A percentile compares a stretch with the other conserved stretches of the same genome.
Evolutionary conservation across 1,140 invertebrate species (phyloP).

Genomic region (Eumeta japonica): DNA sequence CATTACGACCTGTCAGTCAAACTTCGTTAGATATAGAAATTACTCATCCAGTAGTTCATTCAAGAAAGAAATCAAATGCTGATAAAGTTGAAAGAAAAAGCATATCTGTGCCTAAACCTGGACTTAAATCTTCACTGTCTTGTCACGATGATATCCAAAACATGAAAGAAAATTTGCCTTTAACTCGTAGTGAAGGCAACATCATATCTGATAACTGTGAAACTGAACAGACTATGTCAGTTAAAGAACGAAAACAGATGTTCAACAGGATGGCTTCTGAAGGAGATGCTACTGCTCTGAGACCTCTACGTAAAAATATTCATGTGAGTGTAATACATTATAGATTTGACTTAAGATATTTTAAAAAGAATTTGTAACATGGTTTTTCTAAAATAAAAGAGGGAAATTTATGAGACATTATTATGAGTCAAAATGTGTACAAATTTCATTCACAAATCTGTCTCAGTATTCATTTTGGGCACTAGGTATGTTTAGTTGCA

Average conservation of each 20-base stretch:
- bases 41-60: constrained; percentile 31
- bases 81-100: constrained; percentile 30
- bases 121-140: constrained; percentile 19
- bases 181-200: constrained; percentile 38
- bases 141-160: constrained; percentile 18
- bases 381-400: too few species aligned
- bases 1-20: not conserved
- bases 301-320: constrained; percentile 22
- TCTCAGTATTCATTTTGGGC: too few species aligned
- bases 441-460: too few species aligned
- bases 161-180: constrained; percentile 11
- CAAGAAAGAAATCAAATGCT: constrained; percentile 32
- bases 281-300: constrained; percentile 61
- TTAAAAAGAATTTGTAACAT: too few species aligned
- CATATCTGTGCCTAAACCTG: constrained; percentile 9
- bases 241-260: constrained; percentile 88
- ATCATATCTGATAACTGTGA: constrained; percentile 10
- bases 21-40: not conserved
- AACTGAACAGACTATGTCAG: constrained; percentile 70
- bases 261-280: constrained; percentile 88
- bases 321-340: constrained; percentile 28
- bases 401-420: too few species aligned
- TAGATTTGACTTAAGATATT: too few species aligned
- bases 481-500: too few species aligned
- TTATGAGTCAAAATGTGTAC: too few species aligned